Conservation (phyloP, 2,888 invertebrate genomes). For the Ochropleura plecta region DNA sequence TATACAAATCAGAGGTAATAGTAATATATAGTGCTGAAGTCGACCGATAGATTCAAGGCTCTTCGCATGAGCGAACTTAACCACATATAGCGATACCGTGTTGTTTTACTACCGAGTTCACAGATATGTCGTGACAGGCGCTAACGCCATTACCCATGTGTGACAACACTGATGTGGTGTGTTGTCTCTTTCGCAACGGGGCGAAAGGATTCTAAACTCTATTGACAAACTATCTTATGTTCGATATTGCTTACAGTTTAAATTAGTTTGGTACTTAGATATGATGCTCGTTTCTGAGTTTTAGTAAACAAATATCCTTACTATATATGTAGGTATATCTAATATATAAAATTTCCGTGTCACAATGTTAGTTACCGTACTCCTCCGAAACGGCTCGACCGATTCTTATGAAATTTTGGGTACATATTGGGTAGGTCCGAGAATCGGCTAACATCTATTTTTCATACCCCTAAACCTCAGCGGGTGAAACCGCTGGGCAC, state of each 20-base stretch:
- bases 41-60: neutral
- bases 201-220: neutral
- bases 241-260: neutral
- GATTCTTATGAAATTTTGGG: no score
- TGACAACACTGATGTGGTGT: conserved; percentile 13
- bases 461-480: no score
- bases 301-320: neutral
- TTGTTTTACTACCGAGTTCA: conserved; percentile 20
- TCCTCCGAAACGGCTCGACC: no score
- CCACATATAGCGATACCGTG: conserved; percentile 9
- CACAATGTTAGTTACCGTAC: no score
- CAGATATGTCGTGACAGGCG: conserved; percentile 26
- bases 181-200: neutral
- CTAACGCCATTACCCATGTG: conserved; percentile 7
- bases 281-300: neutral
- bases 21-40: neutral
- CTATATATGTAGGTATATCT: no score
- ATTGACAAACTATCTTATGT: neutral
- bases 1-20: neutral
- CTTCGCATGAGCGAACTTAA: conserved; percentile 6
- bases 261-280: neutral
- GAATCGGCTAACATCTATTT: no score
- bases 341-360: no score
- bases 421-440: no score
- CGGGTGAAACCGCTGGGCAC: no score